Conservation (phyloP, 2,113 vertebrate species). For the Vulpes vulpes region DNA sequence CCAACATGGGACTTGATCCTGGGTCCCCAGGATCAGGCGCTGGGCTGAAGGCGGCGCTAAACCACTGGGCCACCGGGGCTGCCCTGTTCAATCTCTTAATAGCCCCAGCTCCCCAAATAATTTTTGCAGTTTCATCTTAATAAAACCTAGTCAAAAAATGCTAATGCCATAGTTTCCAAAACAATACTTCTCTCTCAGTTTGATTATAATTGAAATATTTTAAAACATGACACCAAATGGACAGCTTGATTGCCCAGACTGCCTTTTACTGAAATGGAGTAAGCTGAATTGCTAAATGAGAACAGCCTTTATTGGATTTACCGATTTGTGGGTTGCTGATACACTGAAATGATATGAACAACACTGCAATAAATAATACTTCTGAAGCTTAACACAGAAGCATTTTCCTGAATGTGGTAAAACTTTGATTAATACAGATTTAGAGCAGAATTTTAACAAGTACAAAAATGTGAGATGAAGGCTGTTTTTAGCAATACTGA, state of each 20-base stretch:
- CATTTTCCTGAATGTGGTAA: background rate
- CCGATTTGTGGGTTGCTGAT: background rate
- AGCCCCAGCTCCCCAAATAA: background rate
- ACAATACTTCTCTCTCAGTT: background rate
- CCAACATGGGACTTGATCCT: background rate
- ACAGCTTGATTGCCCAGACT: background rate
- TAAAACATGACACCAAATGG: background rate
- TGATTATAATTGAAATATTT: background rate
- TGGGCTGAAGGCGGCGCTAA: background rate
- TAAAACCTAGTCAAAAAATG: constrained; percentile 46
- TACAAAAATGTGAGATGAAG: background rate
- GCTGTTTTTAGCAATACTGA: constrained; percentile 2
- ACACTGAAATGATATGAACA: background rate
- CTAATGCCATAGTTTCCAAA: background rate
- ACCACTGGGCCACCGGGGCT: background rate
- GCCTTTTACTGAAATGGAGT: background rate
- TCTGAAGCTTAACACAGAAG: background rate
- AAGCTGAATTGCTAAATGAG: background rate
- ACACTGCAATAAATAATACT: background rate
- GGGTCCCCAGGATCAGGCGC: background rate
- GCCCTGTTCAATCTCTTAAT: background rate
- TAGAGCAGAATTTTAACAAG: constrained; percentile 29
- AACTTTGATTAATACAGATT: background rate
- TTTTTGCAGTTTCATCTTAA: constrained; percentile 38
- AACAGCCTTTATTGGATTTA: background rate